Evolutionary conservation across 2,113 vertebrate genomes (phyloP).

Genomic region (Arenaria interpres): DNA sequence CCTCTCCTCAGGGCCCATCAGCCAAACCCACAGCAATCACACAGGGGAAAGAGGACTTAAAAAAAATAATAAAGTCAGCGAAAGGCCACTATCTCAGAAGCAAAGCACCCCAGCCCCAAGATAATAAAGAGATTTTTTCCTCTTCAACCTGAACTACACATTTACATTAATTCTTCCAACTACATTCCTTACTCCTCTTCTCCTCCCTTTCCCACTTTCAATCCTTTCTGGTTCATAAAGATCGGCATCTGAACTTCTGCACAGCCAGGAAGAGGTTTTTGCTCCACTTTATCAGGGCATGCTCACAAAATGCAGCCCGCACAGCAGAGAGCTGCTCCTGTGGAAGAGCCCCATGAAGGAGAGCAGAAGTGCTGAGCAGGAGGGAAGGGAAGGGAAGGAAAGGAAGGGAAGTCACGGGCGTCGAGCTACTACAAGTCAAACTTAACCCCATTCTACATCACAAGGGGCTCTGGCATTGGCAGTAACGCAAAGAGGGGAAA

Average conservation of each 20-base stretch:
- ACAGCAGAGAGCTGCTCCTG: not conserved
- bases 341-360: not conserved
- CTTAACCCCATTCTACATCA: constrained; percentile 44
- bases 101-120: not conserved
- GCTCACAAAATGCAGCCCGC: not conserved
- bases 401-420: constrained; percentile 50
- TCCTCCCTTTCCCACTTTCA: not conserved
- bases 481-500: not conserved
- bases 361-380: not conserved
- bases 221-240: not conserved
- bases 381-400: constrained; percentile 42
- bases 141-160: not conserved
- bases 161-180: not conserved
- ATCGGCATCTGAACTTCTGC: not conserved
- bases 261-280: not conserved
- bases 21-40: not conserved
- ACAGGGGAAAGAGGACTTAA: not conserved
- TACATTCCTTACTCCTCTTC: not conserved
- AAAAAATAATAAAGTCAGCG: not conserved
- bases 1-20: not conserved
- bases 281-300: not conserved
- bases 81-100: not conserved
- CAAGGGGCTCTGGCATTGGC: constrained; percentile 26
- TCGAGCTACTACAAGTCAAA: constrained; percentile 51
- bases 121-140: not conserved